These are phyloP conservation scores for Zaprionus africanus DNA, from an alignment of 1,140 invertebrate species.

Conservation along the genomic window DNA sequence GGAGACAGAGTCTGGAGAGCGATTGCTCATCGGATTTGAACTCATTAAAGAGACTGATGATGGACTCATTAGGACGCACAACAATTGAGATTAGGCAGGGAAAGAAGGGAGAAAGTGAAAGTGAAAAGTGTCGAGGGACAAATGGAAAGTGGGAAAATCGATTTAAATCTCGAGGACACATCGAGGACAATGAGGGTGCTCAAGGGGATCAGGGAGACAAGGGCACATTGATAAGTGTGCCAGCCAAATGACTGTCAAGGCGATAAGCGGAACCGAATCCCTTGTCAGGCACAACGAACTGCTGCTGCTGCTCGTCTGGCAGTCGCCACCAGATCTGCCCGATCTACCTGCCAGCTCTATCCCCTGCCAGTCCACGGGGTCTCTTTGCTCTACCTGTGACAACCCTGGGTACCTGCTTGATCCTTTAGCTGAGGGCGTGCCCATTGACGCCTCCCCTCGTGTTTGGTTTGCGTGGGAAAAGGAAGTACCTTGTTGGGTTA, in stretches of 20 bases:
- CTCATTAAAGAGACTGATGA: slow-evolving; percentile 14
- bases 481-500: slow-evolving; percentile 36
- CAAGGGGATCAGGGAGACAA: slow-evolving; percentile 13
- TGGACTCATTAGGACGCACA: slow-evolving; percentile 28
- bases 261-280: slow-evolving; percentile 9
- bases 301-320: neutral
- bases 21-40: neutral
- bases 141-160: slow-evolving; percentile 9
- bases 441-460: slow-evolving; percentile 11
- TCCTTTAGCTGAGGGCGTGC: slow-evolving; percentile 14
- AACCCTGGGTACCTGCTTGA: slow-evolving; percentile 3
- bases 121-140: slow-evolving; percentile 40
- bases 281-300: neutral
- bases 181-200: slow-evolving; percentile 1
- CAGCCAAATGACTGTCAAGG: slow-evolving; percentile 21
- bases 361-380: no score
- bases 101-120: slow-evolving; percentile 35
- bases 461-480: slow-evolving; percentile 37
- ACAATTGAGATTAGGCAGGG: slow-evolving; percentile 13
- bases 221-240: slow-evolving; percentile 13
- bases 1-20: neutral
- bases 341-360: neutral
- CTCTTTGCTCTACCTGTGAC: neutral
- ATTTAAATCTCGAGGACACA: neutral
- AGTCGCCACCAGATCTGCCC: neutral